These are phyloP conservation scores for Dendroctonus valens DNA, from an alignment of 1,140 invertebrate genomes.

Conservation along the genomic window DNA sequence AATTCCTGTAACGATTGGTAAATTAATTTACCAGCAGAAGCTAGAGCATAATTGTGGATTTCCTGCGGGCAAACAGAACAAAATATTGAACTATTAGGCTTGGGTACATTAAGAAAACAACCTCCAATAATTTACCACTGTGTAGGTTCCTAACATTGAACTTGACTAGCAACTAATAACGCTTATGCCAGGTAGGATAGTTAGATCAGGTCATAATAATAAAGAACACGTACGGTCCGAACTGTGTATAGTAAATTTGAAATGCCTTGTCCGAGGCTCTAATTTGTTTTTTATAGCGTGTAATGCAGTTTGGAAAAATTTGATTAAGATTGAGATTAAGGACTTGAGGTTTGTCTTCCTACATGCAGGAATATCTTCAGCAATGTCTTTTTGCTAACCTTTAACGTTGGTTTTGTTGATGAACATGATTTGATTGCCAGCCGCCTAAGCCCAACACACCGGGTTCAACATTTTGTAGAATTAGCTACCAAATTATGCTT, in stretches of 20 bases:
- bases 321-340: too few relatives aligned
- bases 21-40: constrained; percentile 9
- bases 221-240: constrained; percentile 3
- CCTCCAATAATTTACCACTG: constrained; percentile 17
- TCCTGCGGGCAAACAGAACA: constrained; percentile 7
- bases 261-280: background rate
- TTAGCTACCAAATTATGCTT: too few relatives aligned
- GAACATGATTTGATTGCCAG: too few relatives aligned
- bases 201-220: constrained; percentile 11
- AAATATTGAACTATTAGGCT: constrained; percentile 11
- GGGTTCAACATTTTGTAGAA: too few relatives aligned
- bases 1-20: background rate
- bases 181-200: background rate
- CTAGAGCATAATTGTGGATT: background rate
- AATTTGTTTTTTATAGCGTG: constrained; percentile 4
- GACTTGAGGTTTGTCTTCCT: too few relatives aligned
- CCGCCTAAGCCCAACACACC: too few relatives aligned
- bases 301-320: background rate
- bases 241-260: constrained; percentile 1
- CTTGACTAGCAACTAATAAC: constrained; percentile 9
- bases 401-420: too few relatives aligned
- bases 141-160: constrained; percentile 7
- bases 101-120: constrained; percentile 15
- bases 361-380: too few relatives aligned
- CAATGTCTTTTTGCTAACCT: too few relatives aligned